phyloP scores from a whole-genome alignment of 2,113 vertebrate species.

The Microtus richardsoni region DNA sequence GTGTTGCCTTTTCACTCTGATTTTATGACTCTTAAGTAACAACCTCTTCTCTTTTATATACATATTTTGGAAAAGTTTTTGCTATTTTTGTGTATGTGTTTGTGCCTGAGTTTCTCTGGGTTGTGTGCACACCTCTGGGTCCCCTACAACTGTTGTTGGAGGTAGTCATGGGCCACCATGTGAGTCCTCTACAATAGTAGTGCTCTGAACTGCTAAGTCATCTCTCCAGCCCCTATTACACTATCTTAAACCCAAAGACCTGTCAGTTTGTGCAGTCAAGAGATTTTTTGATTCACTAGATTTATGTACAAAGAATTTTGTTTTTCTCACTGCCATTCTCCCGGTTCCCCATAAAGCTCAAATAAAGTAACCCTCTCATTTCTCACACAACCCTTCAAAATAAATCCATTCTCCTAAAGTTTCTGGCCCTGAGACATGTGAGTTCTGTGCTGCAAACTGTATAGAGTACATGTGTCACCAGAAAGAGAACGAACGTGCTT shows the following conservation, averaged over 20 bases:
- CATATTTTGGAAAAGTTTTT: not conserved
- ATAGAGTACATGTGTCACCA: not conserved
- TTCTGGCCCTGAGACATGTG: not conserved
- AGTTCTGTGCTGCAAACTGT: not conserved
- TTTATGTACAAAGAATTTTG: constrained; percentile 29
- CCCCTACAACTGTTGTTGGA: not conserved
- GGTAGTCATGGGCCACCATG: too few species aligned
- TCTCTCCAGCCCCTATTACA: not conserved
- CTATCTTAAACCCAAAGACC: not conserved
- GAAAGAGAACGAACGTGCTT: not conserved
- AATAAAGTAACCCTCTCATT: constrained; percentile 36
- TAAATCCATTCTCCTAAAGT: not conserved
- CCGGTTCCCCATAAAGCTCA: not conserved
- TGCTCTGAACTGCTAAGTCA: not conserved
- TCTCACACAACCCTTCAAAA: not conserved
- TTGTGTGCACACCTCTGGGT: not conserved
- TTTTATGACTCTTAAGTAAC: constrained; percentile 35
- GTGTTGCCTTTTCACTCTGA: constrained; percentile 14
- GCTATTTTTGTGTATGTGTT: not conserved
- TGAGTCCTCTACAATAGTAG: not conserved
- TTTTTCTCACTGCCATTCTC: not conserved
- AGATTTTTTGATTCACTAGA: not conserved
- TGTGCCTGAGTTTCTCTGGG: not conserved
- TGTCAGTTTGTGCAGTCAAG: not conserved
- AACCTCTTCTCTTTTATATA: not conserved